Conservation (phyloP, 2,113 vertebrate genomes). For the Orientallactaga bullata region DNA sequence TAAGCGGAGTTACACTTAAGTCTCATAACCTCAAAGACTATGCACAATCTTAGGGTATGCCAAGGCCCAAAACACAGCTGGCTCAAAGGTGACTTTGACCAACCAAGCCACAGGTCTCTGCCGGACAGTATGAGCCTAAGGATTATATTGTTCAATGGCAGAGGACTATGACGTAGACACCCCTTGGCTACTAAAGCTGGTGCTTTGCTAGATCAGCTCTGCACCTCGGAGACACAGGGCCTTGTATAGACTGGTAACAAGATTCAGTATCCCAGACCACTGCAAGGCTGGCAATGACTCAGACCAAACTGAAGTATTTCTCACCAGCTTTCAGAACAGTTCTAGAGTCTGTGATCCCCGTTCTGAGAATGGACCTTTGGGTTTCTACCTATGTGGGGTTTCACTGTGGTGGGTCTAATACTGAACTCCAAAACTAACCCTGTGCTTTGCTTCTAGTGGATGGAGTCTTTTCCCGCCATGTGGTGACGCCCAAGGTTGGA, state of each 20-base stretch:
- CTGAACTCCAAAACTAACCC: neutral
- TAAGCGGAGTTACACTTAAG: neutral
- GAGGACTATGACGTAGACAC: neutral
- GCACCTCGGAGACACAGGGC: neutral
- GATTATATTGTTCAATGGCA: neutral
- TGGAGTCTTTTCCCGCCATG: neutral
- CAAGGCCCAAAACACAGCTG: neutral
- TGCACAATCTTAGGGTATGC: rapidly evolving
- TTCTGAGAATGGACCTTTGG: neutral
- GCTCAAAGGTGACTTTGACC: neutral
- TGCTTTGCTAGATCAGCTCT: neutral
- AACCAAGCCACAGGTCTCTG: neutral
- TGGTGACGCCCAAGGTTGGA: neutral
- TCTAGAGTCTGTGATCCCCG: neutral
- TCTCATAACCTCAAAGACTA: neutral
- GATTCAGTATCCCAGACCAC: too few relatives aligned
- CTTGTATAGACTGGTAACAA: neutral
- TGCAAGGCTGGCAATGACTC: neutral
- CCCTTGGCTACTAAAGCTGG: neutral
- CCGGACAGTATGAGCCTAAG: too few relatives aligned
- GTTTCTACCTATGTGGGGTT: neutral
- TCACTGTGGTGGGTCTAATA: neutral
- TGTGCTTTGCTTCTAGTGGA: neutral
- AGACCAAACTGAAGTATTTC: neutral
- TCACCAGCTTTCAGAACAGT: neutral